phyloP scores from a whole-genome alignment of 2,113 vertebrate species.

The Polypterus bichir region DNA sequence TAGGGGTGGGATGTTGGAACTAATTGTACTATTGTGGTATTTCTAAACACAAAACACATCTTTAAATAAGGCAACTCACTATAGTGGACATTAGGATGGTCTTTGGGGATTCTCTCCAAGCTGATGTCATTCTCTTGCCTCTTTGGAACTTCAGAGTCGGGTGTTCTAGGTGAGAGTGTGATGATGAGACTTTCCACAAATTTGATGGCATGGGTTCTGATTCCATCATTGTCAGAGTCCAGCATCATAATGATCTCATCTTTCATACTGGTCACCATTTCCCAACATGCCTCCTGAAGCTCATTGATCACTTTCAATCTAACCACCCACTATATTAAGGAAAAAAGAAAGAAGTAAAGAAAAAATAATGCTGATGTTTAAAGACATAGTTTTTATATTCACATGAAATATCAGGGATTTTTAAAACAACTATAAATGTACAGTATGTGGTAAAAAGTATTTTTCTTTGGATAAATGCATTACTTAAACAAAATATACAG shows the following conservation, averaged over 20 bases:
- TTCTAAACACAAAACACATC: too few species aligned
- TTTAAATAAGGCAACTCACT: slow-evolving; percentile 39
- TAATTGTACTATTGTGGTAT: too few species aligned
- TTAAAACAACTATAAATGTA: too few species aligned
- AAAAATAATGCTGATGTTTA: too few species aligned
- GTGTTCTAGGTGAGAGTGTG: slow-evolving; percentile 64
- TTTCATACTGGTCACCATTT: slow-evolving; percentile 80
- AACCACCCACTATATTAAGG: slow-evolving; percentile 68
- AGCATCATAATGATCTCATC: slow-evolving; percentile 69
- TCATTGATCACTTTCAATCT: slow-evolving; percentile 62
- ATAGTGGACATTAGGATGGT: slow-evolving; percentile 77
- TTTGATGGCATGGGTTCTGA: slow-evolving; percentile 90
- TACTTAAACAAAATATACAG: too few species aligned
- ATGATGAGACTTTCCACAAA: slow-evolving; percentile 85
- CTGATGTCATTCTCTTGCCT: slow-evolving; percentile 79
- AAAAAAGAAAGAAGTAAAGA: background rate
- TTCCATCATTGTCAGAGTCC: slow-evolving; percentile 85
- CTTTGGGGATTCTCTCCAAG: slow-evolving; percentile 72
- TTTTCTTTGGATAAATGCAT: too few species aligned
- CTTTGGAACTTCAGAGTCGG: slow-evolving; percentile 73
- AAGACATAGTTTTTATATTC: too few species aligned
- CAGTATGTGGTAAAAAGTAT: too few species aligned
- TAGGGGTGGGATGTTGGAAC: too few species aligned
- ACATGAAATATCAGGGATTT: too few species aligned
- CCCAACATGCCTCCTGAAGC: slow-evolving; percentile 86